A percentile compares a stretch with the other conserved stretches of the same genome.
Evolutionary conservation across 1,140 invertebrate genomes (phyloP).

Genomic region (Drosophila trapezifrons): DNA sequence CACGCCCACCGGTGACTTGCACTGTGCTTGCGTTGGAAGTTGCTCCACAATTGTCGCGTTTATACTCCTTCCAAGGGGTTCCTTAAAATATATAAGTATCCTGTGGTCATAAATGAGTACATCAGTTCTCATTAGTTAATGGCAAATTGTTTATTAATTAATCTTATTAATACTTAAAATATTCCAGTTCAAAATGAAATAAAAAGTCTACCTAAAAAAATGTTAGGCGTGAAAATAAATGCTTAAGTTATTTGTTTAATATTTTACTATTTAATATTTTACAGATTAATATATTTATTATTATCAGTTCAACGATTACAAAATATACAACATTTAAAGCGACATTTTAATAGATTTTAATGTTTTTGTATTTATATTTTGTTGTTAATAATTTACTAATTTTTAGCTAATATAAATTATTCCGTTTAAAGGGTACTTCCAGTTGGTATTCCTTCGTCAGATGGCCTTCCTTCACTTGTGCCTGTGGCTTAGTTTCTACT

Average conservation of each 20-base stretch:
- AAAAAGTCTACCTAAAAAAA: no score
- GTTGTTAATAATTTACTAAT: no score
- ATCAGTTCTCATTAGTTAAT: neutral
- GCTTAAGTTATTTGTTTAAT: no score
- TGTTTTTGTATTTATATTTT: no score
- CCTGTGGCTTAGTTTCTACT: constrained; percentile 21
- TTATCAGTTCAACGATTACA: no score
- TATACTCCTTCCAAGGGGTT: neutral
- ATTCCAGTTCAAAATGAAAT: no score
- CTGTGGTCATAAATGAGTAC: neutral
- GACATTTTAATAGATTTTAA: no score
- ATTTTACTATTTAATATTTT: no score
- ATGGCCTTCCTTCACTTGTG: neutral
- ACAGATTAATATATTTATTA: no score
- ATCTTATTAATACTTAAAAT: neutral
- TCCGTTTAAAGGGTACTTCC: constrained; percentile 5
- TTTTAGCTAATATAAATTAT: neutral
- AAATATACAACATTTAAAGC: no score
- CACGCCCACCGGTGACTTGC: constrained; percentile 16
- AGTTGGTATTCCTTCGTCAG: neutral
- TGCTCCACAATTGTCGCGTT: constrained; percentile 16
- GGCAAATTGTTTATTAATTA: neutral
- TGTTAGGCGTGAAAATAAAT: no score
- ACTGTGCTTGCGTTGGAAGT: constrained; percentile 3
- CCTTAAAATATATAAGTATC: neutral